phyloP scores from a whole-genome alignment of 37 sponge, comb jelly and placozoan genomes.

The Mnemiopsis leidyi region DNA sequence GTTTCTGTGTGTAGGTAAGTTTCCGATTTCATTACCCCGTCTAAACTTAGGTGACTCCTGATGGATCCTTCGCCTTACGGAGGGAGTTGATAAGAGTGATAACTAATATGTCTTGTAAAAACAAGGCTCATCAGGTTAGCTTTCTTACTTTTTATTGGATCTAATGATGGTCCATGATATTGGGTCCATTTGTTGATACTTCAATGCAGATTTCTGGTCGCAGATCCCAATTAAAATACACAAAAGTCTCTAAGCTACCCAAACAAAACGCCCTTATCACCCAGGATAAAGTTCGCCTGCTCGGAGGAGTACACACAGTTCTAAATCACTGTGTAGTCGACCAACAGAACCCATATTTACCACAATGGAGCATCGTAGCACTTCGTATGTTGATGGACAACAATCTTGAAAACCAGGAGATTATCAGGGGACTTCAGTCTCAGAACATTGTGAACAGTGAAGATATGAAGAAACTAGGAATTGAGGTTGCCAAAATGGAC shows the following conservation, averaged over 20 bases:
- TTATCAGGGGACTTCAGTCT: constrained; percentile 21
- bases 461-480: constrained; percentile 1
- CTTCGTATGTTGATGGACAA: background rate
- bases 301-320: constrained; percentile 25
- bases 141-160: too few relatives aligned
- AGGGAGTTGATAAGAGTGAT: constrained; percentile 45
- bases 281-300: constrained; percentile 20
- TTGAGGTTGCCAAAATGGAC: background rate
- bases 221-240: too few relatives aligned
- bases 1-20: too few relatives aligned
- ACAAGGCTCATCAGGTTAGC: constrained; percentile 14
- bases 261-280: too few relatives aligned
- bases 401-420: constrained; percentile 33
- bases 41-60: constrained; percentile 28
- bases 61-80: constrained; percentile 26
- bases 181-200: too few relatives aligned
- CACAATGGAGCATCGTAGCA: constrained; percentile 48
- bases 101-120: constrained; percentile 42
- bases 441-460: background rate
- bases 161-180: too few relatives aligned
- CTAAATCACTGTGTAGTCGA: constrained; percentile 22
- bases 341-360: constrained; percentile 21
- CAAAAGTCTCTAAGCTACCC: too few relatives aligned
- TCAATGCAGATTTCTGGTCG: too few relatives aligned
- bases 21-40: too few relatives aligned